Base-by-base conservation (phyloP, 1,140 invertebrate genomes). In the Rhizoglyphus robini region DNA sequence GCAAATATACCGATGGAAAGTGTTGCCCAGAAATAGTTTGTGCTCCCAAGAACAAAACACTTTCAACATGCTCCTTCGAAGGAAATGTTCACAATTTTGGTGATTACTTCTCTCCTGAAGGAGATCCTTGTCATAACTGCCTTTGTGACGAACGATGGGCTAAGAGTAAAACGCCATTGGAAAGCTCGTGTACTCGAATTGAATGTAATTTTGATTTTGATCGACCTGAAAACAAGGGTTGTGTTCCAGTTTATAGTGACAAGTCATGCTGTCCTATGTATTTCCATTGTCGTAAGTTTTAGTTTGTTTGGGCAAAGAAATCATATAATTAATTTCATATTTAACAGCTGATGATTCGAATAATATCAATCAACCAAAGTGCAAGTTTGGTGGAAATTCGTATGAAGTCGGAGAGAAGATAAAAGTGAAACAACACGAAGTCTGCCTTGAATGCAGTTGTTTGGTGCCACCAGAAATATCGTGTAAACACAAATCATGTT, bases 231-330 rank as follows among this genome's bases (percentile, higher is more conserved):
- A 54, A 54, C 20, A 8, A 30, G 8, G 69, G 69, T 1, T 70
- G 69, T 49, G 67, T 70, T 18, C 69, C 69, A 11, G 65, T 70
- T 8, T 70, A 70, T 51, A 68, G 68, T 32, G 69, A 70, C 31
- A 70, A 68, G 38, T 63, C 69, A 1, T 70, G 69, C 18, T 70
- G 69, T 46, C 68, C 69, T 8, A 70, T 70, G 11, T 68, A 70
- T 30, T 70, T 69, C 36, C 69, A 70, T 25, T 70, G 69, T 27
- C 66, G 69, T 69, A 31, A 65, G 68, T 63, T 20, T 5, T 27
- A 8, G 5, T 46, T 15, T 46, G 41, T 46, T 15, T 46, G 41
- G 15, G 41, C 41, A 46, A 23, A 46, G 41, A 46, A 23, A 15
- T 46, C 41, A 46, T 46, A 15, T 23, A 46, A 46, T 15, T 46